Evolutionary conservation across 2,113 vertebrate species (phyloP).

Genomic region (Myotis davidii): DNA sequence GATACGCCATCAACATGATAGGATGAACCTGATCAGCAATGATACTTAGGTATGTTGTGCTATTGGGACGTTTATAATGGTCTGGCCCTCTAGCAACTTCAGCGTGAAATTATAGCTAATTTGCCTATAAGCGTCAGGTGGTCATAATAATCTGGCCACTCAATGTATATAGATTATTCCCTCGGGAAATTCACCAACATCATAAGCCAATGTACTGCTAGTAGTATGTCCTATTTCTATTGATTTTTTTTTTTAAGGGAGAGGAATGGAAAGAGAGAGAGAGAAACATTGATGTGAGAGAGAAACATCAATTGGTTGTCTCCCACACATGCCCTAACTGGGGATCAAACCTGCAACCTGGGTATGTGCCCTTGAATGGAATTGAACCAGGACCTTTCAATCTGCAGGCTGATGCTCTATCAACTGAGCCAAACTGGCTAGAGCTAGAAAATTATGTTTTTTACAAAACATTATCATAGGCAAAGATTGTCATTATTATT

Average conservation of each 20-base stretch:
- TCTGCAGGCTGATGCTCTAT: too few relatives aligned
- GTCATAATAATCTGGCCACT: too few relatives aligned
- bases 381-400: too few relatives aligned
- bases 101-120: too few relatives aligned
- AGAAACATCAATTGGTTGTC: neutral
- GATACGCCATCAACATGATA: too few relatives aligned
- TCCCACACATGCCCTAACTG: neutral
- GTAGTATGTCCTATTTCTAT: neutral
- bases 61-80: too few relatives aligned
- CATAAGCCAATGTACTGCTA: neutral
- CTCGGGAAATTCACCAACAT: neutral
- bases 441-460: slow-evolving; percentile 14
- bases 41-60: too few relatives aligned
- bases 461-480: neutral
- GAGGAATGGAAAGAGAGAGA: neutral
- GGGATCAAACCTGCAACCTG: neutral
- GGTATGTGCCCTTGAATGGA: too few relatives aligned
- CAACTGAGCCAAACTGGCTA: too few relatives aligned
- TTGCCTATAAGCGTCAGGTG: too few relatives aligned
- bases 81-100: too few relatives aligned
- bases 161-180: neutral
- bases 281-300: neutral
- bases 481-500: slow-evolving; percentile 34
- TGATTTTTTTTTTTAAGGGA: neutral
- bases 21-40: too few relatives aligned